A percentile compares a stretch with the other conserved stretches of the same genome.
phyloP scores from a whole-genome alignment of 2,888 invertebrate species.

The Epistrophella euchroma region DNA sequence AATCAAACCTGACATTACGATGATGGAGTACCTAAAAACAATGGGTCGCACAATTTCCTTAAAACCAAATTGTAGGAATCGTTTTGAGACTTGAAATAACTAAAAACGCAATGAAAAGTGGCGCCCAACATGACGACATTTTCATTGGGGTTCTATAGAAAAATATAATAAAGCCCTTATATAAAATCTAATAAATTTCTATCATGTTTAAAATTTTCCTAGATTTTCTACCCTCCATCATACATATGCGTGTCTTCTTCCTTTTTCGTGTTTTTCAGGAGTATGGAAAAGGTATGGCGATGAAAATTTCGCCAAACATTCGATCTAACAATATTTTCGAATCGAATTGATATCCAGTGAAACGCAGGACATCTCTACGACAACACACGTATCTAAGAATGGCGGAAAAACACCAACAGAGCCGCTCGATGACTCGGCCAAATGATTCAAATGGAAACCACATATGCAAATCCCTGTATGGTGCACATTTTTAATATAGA shows the following conservation, averaged over 20 bases:
- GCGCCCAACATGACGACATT: neutral
- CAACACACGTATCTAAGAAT: constrained; percentile 33
- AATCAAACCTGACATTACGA: too few relatives aligned
- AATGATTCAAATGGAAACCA: constrained; percentile 65
- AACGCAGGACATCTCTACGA: constrained; percentile 63
- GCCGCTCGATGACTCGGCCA: constrained; percentile 34
- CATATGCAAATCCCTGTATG: constrained; percentile 61
- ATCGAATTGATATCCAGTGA: constrained; percentile 23
- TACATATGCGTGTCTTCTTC: neutral
- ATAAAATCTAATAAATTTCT: neutral
- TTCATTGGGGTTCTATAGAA: too few relatives aligned
- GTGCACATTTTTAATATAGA: constrained; percentile 39
- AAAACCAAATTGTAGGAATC: too few relatives aligned
- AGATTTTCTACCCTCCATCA: neutral
- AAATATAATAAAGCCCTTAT: neutral
- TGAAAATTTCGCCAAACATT: constrained; percentile 50
- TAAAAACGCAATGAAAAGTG: neutral
- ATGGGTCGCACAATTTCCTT: too few relatives aligned
- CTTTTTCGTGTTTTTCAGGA: constrained; percentile 1
- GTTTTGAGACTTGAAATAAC: neutral
- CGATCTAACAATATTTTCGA: constrained; percentile 50
- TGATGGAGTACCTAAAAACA: too few relatives aligned
- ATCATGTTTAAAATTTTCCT: neutral
- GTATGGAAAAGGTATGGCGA: neutral
- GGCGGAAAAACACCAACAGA: neutral